A percentile compares a stretch with the other conserved stretches of the same genome.
Evolutionary conservation across 2,113 vertebrate species (phyloP).

Genomic region (Rhabdornis inornatus): DNA sequence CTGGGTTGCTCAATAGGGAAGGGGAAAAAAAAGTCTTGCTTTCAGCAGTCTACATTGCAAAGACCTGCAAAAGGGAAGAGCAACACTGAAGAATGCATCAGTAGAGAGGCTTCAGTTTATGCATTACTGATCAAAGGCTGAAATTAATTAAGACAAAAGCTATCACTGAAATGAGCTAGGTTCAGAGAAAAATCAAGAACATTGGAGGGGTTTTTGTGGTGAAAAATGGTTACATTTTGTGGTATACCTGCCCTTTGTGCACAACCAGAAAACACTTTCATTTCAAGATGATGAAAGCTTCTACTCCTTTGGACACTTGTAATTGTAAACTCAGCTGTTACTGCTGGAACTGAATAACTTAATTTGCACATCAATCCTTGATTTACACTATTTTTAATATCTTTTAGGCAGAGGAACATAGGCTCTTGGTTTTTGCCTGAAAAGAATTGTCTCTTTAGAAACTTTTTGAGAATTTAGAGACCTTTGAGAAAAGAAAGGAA

Average conservation of each 20-base stretch:
- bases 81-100: neutral
- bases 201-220: neutral
- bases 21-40: neutral
- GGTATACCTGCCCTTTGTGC: neutral
- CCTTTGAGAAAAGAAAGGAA: neutral
- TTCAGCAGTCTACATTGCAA: neutral
- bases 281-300: neutral
- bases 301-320: neutral
- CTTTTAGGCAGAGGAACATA: neutral
- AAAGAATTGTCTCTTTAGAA: neutral
- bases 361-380: slow-evolving; percentile 13
- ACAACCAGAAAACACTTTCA: neutral
- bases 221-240: neutral
- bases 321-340: neutral
- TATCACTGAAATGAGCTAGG: neutral
- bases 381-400: slow-evolving; percentile 25
- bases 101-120: neutral
- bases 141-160: neutral
- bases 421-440: neutral
- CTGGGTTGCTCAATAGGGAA: neutral
- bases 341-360: neutral
- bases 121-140: neutral
- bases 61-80: neutral
- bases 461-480: neutral
- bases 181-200: neutral